phyloP scores from a whole-genome alignment of 2,113 vertebrate genomes.

The Oceanites oceanicus region DNA sequence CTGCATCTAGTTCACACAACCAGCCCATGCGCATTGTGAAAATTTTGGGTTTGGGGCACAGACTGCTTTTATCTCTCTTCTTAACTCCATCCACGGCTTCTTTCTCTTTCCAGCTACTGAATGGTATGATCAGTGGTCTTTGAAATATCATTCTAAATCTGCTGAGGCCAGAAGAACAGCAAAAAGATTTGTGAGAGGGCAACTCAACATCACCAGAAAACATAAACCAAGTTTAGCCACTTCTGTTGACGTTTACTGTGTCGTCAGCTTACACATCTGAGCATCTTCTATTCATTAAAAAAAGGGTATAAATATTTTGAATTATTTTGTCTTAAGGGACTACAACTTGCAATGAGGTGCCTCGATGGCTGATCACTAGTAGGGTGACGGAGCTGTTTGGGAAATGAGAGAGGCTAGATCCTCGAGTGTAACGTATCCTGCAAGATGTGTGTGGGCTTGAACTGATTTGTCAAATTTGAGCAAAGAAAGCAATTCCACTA shows the following conservation, averaged over 20 bases:
- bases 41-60: background rate
- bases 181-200: background rate
- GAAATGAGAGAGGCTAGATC: background rate
- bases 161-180: background rate
- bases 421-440: background rate
- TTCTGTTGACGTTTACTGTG: constrained; percentile 2
- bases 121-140: background rate
- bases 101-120: constrained; percentile 7
- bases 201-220: background rate
- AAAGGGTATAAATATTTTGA: constrained; percentile 23
- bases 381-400: background rate
- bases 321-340: background rate
- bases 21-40: background rate
- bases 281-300: background rate
- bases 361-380: background rate
- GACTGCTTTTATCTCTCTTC: constrained; percentile 1
- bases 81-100: background rate
- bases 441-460: background rate
- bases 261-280: background rate
- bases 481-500: background rate
- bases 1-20: background rate
- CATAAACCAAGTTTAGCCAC: background rate
- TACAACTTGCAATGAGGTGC: background rate
- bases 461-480: background rate
- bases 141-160: background rate